Evolutionary conservation across 64 coral and sea anemone genomes (phyloP).

Genomic region (Catalaphyllia jardinei): DNA sequence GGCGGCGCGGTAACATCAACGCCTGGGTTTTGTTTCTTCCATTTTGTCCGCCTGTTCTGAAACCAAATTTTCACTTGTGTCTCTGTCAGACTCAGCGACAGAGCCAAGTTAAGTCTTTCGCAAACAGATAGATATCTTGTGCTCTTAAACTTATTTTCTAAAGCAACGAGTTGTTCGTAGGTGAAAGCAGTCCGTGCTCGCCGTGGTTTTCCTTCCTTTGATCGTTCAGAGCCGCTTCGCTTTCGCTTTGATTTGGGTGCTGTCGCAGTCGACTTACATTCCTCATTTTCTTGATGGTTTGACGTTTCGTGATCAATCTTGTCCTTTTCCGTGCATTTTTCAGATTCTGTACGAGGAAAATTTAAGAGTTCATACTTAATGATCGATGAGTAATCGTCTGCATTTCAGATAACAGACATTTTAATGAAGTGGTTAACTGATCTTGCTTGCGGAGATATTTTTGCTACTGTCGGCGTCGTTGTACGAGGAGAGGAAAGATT

Average conservation of each 20-base stretch:
- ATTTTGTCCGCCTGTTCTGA: constrained; percentile 98
- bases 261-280: constrained; percentile 21
- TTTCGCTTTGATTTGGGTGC: constrained; percentile 84
- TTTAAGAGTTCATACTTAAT: constrained; percentile 32
- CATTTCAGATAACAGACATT: constrained; percentile 27
- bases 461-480: neutral
- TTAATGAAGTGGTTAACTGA: constrained; percentile 27
- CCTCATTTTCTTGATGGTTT: constrained; percentile 24
- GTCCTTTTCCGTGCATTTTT: constrained; percentile 44
- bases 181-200: constrained; percentile 98
- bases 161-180: constrained; percentile 98
- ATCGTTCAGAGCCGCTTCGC: constrained; percentile 69
- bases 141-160: constrained; percentile 99
- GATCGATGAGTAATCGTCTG: constrained; percentile 3
- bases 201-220: constrained; percentile 96
- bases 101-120: constrained; percentile 96
- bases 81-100: constrained; percentile 92
- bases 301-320: constrained; percentile 40
- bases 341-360: constrained; percentile 13
- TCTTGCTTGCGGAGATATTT: constrained; percentile 3
- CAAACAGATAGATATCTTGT: constrained; percentile 99
- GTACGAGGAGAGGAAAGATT: neutral
- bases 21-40: constrained; percentile 99
- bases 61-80: constrained; percentile 99
- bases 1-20: constrained; percentile 96